A percentile compares a stretch with the other conserved stretches of the same genome.
phyloP scores from a whole-genome alignment of 2,113 vertebrate genomes.

The Illadopsis cleaveri region DNA sequence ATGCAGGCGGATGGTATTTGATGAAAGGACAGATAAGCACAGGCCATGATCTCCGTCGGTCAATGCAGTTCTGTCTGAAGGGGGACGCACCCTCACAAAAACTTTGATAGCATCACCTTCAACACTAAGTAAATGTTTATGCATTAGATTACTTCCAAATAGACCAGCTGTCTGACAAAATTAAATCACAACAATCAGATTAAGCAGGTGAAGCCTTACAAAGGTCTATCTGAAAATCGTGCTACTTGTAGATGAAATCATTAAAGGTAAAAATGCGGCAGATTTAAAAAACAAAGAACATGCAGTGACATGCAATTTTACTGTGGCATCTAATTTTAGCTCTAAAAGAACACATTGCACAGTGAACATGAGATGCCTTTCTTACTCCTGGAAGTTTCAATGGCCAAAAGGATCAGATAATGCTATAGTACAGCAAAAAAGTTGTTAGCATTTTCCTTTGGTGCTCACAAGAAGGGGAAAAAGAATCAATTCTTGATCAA shows the following conservation, averaged over 20 bases:
- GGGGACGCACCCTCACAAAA: slow-evolving; percentile 89
- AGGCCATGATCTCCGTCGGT: slow-evolving; percentile 80
- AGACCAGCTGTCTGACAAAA: background rate
- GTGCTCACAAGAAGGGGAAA: background rate
- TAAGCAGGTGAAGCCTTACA: background rate
- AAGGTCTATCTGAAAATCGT: background rate
- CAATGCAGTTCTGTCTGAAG: slow-evolving; percentile 70
- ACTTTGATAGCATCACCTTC: slow-evolving; percentile 94
- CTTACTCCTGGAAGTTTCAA: background rate
- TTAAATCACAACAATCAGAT: background rate
- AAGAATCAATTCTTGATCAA: background rate
- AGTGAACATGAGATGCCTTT: background rate
- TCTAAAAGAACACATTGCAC: background rate
- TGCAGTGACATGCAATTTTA: background rate
- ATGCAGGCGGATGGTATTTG: slow-evolving; percentile 85
- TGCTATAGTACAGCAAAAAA: background rate
- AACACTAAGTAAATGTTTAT: slow-evolving; percentile 53
- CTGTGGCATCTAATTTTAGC: background rate
- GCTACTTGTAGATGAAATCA: background rate
- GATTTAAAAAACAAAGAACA: background rate
- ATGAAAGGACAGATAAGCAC: slow-evolving; percentile 86
- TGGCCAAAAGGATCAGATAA: background rate
- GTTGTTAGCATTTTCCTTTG: background rate
- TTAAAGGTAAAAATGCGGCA: background rate
- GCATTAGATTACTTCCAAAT: background rate